Percentiles rank a stretch among this genome's conserved stretches.
phyloP scores from a whole-genome alignment of 1,140 invertebrate species.

The Fopius arisanus region DNA sequence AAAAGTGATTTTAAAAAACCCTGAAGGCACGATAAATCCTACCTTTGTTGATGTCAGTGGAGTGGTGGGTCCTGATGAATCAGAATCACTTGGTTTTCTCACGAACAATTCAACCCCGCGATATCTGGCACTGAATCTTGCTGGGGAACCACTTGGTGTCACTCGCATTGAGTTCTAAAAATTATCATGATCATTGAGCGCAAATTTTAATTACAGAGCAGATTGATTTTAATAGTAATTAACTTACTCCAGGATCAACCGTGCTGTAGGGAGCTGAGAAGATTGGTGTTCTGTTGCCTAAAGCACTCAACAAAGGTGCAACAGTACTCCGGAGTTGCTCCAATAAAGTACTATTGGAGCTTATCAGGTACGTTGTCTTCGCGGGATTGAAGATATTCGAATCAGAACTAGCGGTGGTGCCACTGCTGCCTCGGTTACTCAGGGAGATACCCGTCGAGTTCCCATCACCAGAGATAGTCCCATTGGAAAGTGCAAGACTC shows the following conservation, averaged over 20 bases:
- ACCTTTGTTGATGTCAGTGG: conserved; percentile 53
- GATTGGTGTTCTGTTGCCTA: conserved; percentile 54
- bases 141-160: conserved; percentile 55
- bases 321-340: conserved; percentile 60
- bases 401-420: conserved; percentile 40
- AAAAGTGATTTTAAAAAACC: conserved; percentile 6
- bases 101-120: conserved; percentile 59
- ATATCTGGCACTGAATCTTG: conserved; percentile 60
- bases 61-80: conserved; percentile 49
- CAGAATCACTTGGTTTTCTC: conserved; percentile 47
- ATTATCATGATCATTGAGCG: too few relatives aligned
- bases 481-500: conserved; percentile 46
- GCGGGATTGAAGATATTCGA: conserved; percentile 59
- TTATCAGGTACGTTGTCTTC: conserved; percentile 46
- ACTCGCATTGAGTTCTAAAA: conserved; percentile 57
- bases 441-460: conserved; percentile 42
- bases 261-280: conserved; percentile 54
- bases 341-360: conserved; percentile 49
- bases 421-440: conserved; percentile 47
- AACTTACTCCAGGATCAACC: conserved; percentile 49
- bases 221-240: background rate
- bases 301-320: conserved; percentile 53
- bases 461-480: conserved; percentile 17
- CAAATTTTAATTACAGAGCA: background rate
- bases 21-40: conserved; percentile 41